Evolutionary conservation across 2,888 invertebrate species (phyloP).

Genomic region (Sycophila texana): DNA sequence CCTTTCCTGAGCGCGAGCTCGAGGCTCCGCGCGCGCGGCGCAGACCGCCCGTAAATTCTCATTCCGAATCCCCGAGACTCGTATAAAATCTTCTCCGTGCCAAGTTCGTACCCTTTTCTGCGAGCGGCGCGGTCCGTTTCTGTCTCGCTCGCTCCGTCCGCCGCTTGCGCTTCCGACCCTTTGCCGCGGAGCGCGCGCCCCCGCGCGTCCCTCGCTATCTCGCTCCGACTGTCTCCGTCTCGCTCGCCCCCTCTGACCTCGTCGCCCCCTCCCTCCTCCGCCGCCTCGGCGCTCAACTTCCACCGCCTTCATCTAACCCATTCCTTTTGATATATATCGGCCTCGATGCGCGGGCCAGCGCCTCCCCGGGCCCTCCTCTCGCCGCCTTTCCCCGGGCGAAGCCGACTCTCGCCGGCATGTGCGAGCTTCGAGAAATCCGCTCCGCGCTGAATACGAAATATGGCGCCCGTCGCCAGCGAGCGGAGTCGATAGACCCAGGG

Average conservation of each 20-base stretch:
- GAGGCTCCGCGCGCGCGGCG: slow-evolving; percentile 13
- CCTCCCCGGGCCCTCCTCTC: slow-evolving; percentile 34
- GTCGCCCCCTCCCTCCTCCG: slow-evolving; percentile 51
- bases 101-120: slow-evolving; percentile 59
- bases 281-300: slow-evolving; percentile 52
- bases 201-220: slow-evolving; percentile 37
- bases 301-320: slow-evolving; percentile 62
- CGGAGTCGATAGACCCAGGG: not conserved
- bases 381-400: not conserved
- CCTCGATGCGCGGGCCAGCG: slow-evolving; percentile 29
- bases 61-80: slow-evolving; percentile 73
- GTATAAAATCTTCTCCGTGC: slow-evolving; percentile 70
- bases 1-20: slow-evolving; percentile 32
- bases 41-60: slow-evolving; percentile 74
- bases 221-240: slow-evolving; percentile 40
- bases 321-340: slow-evolving; percentile 68
- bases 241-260: slow-evolving; percentile 58
- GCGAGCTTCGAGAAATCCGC: slow-evolving; percentile 33
- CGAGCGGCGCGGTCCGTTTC: slow-evolving; percentile 21
- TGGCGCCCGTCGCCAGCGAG: slow-evolving; percentile 16
- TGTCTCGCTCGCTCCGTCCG: slow-evolving; percentile 28
- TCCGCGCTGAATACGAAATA: slow-evolving; percentile 33
- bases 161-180: slow-evolving; percentile 31
- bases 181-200: slow-evolving; percentile 26
- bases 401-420: not conserved